These are phyloP conservation scores for Macrotrachela quadricornifera DNA, from an alignment of 1,140 invertebrate genomes.

Conservation along the genomic window DNA sequence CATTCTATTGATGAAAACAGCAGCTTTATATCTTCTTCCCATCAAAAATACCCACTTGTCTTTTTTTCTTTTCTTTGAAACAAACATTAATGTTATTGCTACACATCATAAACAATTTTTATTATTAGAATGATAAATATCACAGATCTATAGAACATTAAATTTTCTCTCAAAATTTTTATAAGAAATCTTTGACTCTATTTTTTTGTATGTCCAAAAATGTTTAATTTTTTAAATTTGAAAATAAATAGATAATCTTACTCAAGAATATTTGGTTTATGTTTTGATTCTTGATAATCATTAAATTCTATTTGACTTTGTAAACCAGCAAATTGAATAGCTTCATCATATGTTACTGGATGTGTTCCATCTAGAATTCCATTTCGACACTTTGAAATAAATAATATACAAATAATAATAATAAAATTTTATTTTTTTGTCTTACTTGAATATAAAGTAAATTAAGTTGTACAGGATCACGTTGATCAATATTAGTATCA, in stretches of 20 bases:
- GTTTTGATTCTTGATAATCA: slow-evolving; percentile 72
- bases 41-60: too few species aligned
- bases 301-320: slow-evolving; percentile 97
- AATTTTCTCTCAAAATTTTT: too few species aligned
- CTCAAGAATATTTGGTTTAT: slow-evolving; percentile 70
- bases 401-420: neutral
- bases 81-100: too few species aligned
- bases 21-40: too few species aligned
- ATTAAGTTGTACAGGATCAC: slow-evolving; percentile 92
- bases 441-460: slow-evolving; percentile 74
- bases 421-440: neutral
- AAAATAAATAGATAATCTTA: slow-evolving; percentile 36
- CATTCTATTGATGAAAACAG: too few species aligned
- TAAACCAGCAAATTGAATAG: slow-evolving; percentile 84
- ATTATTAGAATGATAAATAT: too few species aligned
- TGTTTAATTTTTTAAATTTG: neutral
- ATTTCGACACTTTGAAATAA: slow-evolving; percentile 47
- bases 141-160: too few species aligned
- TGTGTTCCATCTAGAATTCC: slow-evolving; percentile 90
- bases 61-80: too few species aligned
- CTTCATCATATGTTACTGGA: slow-evolving; percentile 86
- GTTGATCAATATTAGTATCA: slow-evolving; percentile 91
- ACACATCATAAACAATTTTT: too few species aligned
- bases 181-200: too few species aligned
- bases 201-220: too few species aligned